phyloP scores from a whole-genome alignment of 2,888 invertebrate species.

The Drosophila planitibia region DNA sequence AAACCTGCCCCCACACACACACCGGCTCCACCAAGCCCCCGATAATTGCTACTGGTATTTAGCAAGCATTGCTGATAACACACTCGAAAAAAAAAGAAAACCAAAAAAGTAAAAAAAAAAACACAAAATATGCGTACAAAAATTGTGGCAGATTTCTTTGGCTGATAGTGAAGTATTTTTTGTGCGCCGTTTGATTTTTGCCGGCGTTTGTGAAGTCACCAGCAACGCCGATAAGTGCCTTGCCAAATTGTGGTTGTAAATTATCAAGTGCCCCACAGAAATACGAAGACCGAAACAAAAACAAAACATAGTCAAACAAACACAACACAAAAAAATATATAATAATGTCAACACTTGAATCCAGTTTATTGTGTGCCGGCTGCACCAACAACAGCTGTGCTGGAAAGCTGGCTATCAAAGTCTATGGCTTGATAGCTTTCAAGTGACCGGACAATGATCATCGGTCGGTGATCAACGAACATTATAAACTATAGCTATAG shows the following conservation, averaged over 20 bases:
- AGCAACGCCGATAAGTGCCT: slow-evolving; percentile 57
- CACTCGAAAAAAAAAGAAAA: slow-evolving; percentile 17
- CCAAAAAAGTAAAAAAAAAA: slow-evolving; percentile 28
- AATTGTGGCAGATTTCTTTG: slow-evolving; percentile 68
- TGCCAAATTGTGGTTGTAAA: slow-evolving; percentile 74
- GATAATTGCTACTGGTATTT: slow-evolving; percentile 78
- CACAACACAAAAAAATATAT: slow-evolving; percentile 23
- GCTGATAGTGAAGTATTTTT: slow-evolving; percentile 62
- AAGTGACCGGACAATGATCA: slow-evolving; percentile 40
- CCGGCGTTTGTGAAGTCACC: slow-evolving; percentile 43
- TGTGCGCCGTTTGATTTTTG: slow-evolving; percentile 65
- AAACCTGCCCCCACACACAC: slow-evolving; percentile 48
- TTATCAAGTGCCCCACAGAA: slow-evolving; percentile 56
- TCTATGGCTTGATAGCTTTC: slow-evolving; percentile 16
- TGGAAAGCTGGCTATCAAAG: slow-evolving; percentile 28
- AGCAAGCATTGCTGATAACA: slow-evolving; percentile 71
- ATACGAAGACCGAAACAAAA: slow-evolving; percentile 22
- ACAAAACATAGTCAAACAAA: slow-evolving; percentile 8
- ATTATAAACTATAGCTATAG: not conserved
- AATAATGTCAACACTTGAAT: slow-evolving; percentile 39
- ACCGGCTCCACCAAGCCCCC: slow-evolving; percentile 8
- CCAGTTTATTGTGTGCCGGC: slow-evolving; percentile 22
- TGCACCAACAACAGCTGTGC: slow-evolving; percentile 6
- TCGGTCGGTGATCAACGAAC: slow-evolving; percentile 24
- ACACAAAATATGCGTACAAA: slow-evolving; percentile 46